phyloP scores from a whole-genome alignment of 2,797 vertebrate species.

The Dryobates pubescens region DNA sequence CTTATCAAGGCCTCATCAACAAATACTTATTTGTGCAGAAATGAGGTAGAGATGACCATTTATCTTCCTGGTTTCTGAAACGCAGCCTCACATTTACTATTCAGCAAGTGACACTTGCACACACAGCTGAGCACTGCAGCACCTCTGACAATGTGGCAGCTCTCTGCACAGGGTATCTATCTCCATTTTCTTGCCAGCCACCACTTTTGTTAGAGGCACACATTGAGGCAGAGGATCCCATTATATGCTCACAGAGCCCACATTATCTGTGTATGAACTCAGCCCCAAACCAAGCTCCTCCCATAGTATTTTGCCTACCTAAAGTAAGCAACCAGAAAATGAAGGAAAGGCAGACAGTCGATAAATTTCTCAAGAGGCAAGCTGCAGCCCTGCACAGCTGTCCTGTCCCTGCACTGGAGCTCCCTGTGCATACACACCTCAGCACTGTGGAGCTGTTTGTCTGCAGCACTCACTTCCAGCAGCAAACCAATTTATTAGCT shows the following conservation, averaged over 20 bases:
- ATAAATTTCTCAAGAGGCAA: not conserved
- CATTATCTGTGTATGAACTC: accelerated
- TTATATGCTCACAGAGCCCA: accelerated
- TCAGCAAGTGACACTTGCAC: accelerated
- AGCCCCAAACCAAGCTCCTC: not conserved
- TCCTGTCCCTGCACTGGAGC: not conserved
- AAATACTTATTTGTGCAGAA: not conserved
- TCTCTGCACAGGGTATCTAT: accelerated
- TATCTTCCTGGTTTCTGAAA: not conserved
- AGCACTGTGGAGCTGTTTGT: not conserved
- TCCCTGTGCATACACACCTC: not conserved
- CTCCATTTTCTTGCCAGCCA: not conserved
- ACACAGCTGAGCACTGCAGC: not conserved
- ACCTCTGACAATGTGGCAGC: not conserved
- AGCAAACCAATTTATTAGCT: not conserved
- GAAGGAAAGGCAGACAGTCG: not conserved
- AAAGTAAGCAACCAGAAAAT: not conserved
- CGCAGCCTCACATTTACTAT: not conserved
- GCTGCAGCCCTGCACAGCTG: accelerated
- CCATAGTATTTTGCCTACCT: not conserved
- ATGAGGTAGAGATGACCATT: not conserved
- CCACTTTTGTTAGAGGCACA: not conserved
- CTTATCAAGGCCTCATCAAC: not conserved
- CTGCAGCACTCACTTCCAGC: not conserved
- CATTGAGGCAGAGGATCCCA: not conserved